Evolutionary conservation across 2,113 vertebrate genomes (phyloP).

Genomic region (Spea multiplicata): DNA sequence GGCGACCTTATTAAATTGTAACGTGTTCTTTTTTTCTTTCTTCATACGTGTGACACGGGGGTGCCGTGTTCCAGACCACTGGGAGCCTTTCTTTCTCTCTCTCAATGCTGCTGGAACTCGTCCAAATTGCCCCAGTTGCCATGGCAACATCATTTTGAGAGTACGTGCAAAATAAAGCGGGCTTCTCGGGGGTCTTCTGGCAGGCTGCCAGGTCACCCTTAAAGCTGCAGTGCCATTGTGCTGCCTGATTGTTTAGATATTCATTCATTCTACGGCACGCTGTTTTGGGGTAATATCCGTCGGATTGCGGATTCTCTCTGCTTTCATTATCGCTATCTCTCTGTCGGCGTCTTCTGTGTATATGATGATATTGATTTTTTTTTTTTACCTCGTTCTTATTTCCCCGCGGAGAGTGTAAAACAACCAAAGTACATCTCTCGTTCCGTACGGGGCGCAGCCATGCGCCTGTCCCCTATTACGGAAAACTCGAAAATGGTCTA

Average conservation of each 20-base stretch:
- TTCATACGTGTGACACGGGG: conserved; percentile 25
- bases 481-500: too few species aligned
- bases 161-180: background rate
- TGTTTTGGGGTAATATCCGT: background rate
- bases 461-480: too few species aligned
- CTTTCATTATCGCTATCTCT: background rate
- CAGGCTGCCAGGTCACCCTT: conserved; percentile 6
- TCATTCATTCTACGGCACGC: background rate
- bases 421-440: too few species aligned
- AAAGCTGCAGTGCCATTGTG: background rate
- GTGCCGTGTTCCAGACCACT: conserved; percentile 20
- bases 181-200: conserved; percentile 17
- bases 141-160: conserved; percentile 56
- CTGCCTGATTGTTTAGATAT: background rate
- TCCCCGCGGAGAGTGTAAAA: too few species aligned
- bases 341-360: background rate
- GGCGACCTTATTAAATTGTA: conserved; percentile 45
- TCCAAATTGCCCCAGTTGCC: conserved; percentile 58
- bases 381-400: too few species aligned
- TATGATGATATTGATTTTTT: background rate
- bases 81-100: conserved; percentile 41
- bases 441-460: too few species aligned
- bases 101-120: conserved; percentile 50
- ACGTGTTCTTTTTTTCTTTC: background rate
- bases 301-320: background rate